Percentiles rank a stretch among this genome's conserved stretches.
phyloP scores from a whole-genome alignment of 2,113 vertebrate genomes.

The Pagrus major region DNA sequence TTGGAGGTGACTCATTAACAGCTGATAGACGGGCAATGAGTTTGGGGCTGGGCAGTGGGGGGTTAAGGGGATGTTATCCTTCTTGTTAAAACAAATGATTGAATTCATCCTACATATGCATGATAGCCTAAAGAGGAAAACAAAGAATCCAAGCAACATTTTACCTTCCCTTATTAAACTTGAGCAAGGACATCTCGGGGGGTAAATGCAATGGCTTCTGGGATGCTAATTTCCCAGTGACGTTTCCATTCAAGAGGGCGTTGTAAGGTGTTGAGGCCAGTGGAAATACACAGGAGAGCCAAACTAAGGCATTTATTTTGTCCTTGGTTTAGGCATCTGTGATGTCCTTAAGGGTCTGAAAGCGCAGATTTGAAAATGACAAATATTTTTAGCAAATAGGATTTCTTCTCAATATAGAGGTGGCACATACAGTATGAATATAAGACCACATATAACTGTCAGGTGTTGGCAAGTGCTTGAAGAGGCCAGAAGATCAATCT shows the following conservation, averaged over 20 bases:
- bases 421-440: conserved; percentile 45
- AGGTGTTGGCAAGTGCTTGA: conserved; percentile 65
- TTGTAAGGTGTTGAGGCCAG: conserved; percentile 22
- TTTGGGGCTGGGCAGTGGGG: conserved; percentile 19
- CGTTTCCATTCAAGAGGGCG: not conserved
- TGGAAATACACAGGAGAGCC: not conserved
- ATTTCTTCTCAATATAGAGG: conserved; percentile 12
- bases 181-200: not conserved
- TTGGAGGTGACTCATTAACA: conserved; percentile 56
- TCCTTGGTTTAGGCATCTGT: conserved; percentile 37
- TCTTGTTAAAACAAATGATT: conserved; percentile 27
- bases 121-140: conserved; percentile 6
- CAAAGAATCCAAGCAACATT: not conserved
- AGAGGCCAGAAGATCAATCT: conserved; percentile 70
- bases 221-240: not conserved
- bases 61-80: conserved; percentile 9
- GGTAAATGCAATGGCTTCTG: conserved; percentile 7
- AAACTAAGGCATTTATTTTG: conserved; percentile 33
- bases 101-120: not conserved
- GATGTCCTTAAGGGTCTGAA: conserved; percentile 40
- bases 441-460: conserved; percentile 52
- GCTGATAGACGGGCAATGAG: conserved; percentile 29
- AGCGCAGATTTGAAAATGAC: conserved; percentile 48
- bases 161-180: conserved; percentile 1
- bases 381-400: conserved; percentile 31